Conservation (phyloP, 2,797 vertebrate species). For the Dromococcyx pavoninus region DNA sequence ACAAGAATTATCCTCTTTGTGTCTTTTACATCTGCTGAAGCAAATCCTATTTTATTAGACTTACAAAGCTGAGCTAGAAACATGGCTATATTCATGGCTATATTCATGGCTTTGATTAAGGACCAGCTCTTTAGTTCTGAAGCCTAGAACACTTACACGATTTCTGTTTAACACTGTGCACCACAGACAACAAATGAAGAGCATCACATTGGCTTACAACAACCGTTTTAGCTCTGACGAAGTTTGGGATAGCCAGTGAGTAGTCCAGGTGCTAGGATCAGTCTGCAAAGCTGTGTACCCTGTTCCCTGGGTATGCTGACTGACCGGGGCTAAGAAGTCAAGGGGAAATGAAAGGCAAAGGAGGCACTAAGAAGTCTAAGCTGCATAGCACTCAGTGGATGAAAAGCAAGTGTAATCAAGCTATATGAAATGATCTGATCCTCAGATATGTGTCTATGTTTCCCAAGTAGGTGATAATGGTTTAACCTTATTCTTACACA, state of each 20-base stretch:
- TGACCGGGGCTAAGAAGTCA: not conserved
- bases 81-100: not conserved
- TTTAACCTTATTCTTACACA: not conserved
- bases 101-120: not conserved
- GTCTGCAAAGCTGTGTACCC: not conserved
- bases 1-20: not conserved
- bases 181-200: rapidly evolving
- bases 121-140: not conserved
- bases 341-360: not conserved
- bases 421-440: not conserved
- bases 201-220: not conserved
- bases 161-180: not conserved
- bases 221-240: not conserved
- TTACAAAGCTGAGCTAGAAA: not conserved
- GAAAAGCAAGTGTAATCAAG: not conserved
- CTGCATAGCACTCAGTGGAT: not conserved
- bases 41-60: not conserved
- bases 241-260: not conserved
- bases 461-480: not conserved
- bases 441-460: not conserved
- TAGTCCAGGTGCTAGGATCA: no score
- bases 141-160: not conserved
- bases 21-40: not conserved
- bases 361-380: not conserved
- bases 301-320: not conserved